Evolutionary conservation across 2,113 vertebrate species (phyloP), one percentile per base, ranked within the genome.

Genomic region (Paradisaea rubra): DNA sequence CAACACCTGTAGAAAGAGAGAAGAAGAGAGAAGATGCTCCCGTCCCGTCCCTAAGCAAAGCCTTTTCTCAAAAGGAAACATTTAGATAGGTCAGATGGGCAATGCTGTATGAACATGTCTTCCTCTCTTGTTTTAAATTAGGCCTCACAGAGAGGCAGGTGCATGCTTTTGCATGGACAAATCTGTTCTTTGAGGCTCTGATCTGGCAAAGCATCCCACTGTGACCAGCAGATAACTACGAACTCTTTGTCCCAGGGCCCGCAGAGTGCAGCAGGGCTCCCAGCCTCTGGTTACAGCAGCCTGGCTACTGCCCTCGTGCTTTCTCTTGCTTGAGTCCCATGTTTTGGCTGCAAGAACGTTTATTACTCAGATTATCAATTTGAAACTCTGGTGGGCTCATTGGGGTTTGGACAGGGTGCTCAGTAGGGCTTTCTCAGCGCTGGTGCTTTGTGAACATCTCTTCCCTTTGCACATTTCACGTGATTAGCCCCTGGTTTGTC

Each of bases 241-340:
- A 78, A 42, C 15, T 17, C 11, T 20, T 18, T 17, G 79, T 78
- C 27, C 24, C 61, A 8, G 18, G 8, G 41, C 17, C 31, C 17
- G 2, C 16, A n/a, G 74, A 63, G 3, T 27, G 31, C 52, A 81
- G 76, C 31, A 66, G 41, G 5, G 41, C 64, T 90, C 35, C n/a
- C 57, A 35, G 31, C 11, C 35, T n/a, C 76, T 71, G 35, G 2
- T 24, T 31, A n/a, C 31, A 82, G 64, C 60, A 82, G 33, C 33
- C 70, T 73, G 50, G 33, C 41, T 22, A 6, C 25, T 1, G 1
- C 3, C 1, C 54, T 69, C 1, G 0, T 39, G 13, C 44, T 64
- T 76, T 21, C 23, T 45, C 20, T 64, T 50, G 22, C 10, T 88
- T 71, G 42, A 53, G 10, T 59, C 65, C 69, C 50, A 13, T 8